Conservation (phyloP, 1,140 invertebrate species). For the Microplitis demolitor region DNA sequence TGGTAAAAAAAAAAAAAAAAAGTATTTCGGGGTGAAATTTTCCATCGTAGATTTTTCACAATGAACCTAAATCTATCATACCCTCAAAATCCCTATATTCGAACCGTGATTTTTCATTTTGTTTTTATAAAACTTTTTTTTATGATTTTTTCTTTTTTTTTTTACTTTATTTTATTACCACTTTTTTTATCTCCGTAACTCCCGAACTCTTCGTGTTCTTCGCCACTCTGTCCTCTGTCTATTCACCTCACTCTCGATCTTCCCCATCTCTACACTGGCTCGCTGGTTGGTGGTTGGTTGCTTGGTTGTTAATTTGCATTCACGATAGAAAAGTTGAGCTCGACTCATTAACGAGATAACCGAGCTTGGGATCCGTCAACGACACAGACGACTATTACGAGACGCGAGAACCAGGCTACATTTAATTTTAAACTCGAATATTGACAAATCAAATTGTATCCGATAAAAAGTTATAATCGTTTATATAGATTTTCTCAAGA, state of each 20-base stretch:
- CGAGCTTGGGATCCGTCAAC: conserved; percentile 13
- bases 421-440: conserved; percentile 45
- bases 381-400: no score
- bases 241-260: background rate
- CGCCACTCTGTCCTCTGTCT: background rate
- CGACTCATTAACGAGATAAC: conserved; percentile 45
- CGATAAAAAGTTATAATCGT: conserved; percentile 40
- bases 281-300: no score
- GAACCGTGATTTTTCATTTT: conserved; percentile 1
- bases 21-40: no score
- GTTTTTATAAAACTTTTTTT: conserved; percentile 1
- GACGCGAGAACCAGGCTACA: conserved; percentile 26
- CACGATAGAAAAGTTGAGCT: conserved; percentile 44
- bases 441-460: conserved; percentile 44
- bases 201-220: background rate
- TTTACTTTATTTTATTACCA: conserved; percentile 3
- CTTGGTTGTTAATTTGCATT: conserved; percentile 40
- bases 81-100: background rate
- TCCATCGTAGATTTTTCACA: no score
- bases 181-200: background rate
- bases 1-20: no score
- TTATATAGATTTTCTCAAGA: conserved; percentile 15
- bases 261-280: no score
- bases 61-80: background rate
- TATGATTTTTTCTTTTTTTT: background rate